Evolutionary conservation across 2,888 invertebrate species (phyloP).

Genomic region (Eupithecia dodoneata): DNA sequence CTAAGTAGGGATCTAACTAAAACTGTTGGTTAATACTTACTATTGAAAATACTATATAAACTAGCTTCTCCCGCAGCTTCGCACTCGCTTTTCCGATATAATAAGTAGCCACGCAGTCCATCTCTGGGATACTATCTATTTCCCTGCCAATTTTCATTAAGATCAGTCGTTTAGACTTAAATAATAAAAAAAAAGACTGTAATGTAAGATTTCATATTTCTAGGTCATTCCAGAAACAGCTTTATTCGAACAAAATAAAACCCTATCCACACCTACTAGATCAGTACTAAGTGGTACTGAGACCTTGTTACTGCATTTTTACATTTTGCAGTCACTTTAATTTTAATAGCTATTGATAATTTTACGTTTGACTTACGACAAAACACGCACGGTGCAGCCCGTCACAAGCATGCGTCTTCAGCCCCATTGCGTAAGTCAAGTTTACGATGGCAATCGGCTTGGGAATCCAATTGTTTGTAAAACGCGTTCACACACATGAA

Average conservation of each 20-base stretch:
- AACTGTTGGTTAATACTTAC: neutral
- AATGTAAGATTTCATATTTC: neutral
- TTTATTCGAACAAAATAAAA: neutral
- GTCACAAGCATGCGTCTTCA: slow-evolving; percentile 34
- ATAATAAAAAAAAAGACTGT: neutral
- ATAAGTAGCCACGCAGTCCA: too few species aligned
- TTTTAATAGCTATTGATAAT: neutral
- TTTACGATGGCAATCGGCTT: slow-evolving; percentile 67
- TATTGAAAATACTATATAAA: neutral
- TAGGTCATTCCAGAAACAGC: neutral
- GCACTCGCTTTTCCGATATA: too few species aligned
- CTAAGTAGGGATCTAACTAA: too few species aligned
- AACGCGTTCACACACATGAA: slow-evolving; percentile 76
- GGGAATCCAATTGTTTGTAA: slow-evolving; percentile 47
- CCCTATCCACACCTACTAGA: neutral
- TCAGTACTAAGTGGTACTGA: neutral
- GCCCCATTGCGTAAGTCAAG: slow-evolving; percentile 72
- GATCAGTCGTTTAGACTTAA: too few species aligned
- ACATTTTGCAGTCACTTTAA: neutral
- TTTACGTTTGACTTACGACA: neutral
- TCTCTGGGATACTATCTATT: too few species aligned
- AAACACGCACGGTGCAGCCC: neutral
- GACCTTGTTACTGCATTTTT: neutral
- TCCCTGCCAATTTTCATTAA: too few species aligned
- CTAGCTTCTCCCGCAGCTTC: too few species aligned